Evolutionary conservation across 2,113 vertebrate species (phyloP).

Genomic region (Silurus meridionalis): DNA sequence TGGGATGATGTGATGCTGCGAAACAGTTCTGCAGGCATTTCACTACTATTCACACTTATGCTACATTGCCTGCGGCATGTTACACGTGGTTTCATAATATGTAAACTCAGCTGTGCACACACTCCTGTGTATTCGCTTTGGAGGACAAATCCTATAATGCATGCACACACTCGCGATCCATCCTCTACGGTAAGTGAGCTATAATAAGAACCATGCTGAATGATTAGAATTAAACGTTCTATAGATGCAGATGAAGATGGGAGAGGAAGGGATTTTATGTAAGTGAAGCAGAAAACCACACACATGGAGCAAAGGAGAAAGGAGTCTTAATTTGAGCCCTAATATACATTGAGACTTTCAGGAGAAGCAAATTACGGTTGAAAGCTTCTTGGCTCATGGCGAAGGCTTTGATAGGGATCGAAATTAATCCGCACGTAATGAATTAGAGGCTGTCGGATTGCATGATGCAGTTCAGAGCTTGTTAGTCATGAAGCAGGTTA

Average conservation of each 20-base stretch:
- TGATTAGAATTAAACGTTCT: conserved; percentile 17
- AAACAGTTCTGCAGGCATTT: neutral
- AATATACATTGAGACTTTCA: conserved; percentile 19
- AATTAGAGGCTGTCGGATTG: conserved; percentile 17
- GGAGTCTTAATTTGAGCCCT: conserved; percentile 5
- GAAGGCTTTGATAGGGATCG: conserved; percentile 21
- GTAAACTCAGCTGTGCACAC: conserved; percentile 5
- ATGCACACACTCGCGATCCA: neutral
- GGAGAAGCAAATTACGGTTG: conserved; percentile 30
- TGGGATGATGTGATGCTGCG: neutral
- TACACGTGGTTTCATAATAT: conserved; percentile 1
- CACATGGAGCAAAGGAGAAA: neutral
- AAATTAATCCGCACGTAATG: conserved; percentile 28
- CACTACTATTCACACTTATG: neutral
- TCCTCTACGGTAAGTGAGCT: conserved; percentile 14
- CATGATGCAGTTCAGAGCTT: conserved; percentile 1
- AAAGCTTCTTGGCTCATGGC: conserved; percentile 32
- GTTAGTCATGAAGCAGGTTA: conserved; percentile 1
- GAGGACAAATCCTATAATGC: conserved; percentile 20
- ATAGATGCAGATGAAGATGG: conserved; percentile 9
- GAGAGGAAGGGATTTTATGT: neutral
- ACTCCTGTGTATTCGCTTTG: conserved; percentile 22
- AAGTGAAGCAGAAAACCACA: neutral
- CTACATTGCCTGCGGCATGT: neutral
- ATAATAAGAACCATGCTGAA: conserved; percentile 14